Conservation (phyloP, 2,113 vertebrate genomes). For the Enhydra lutris region DNA sequence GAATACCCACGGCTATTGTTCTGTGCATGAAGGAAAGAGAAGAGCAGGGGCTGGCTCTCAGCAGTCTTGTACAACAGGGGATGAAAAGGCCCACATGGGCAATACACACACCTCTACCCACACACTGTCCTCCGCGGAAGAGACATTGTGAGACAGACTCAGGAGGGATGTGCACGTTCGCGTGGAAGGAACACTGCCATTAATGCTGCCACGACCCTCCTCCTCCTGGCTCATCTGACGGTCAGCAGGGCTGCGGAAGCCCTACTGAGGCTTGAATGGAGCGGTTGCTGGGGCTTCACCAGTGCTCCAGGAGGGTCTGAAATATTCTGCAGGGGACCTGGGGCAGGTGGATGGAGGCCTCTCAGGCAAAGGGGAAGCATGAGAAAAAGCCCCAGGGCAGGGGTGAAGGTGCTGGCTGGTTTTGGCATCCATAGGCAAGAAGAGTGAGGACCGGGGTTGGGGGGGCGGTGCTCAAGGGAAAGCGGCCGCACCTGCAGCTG, state of each 20-base stretch:
- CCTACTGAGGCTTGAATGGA: not conserved
- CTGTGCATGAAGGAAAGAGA: not conserved
- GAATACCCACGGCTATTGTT: not conserved
- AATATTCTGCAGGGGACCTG: not conserved
- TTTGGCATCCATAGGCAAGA: not conserved
- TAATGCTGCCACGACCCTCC: not conserved
- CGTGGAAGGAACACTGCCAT: not conserved
- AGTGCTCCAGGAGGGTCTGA: not conserved
- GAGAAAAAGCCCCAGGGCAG: not conserved
- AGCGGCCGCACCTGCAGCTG: slow-evolving; percentile 69
- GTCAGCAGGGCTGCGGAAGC: not conserved
- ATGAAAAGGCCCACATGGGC: not conserved
- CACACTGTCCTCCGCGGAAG: fast-evolving
- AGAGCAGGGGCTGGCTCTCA: not conserved
- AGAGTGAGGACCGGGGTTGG: not conserved
- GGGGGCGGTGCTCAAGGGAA: not conserved
- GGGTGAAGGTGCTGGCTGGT: not conserved
- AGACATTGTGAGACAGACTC: not conserved
- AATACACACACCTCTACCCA: too few species aligned
- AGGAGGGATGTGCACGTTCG: not conserved
- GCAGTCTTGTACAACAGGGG: not conserved
- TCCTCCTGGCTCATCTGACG: too few species aligned
- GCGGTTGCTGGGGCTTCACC: not conserved
- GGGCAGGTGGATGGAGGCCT: not conserved
- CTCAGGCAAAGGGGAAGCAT: not conserved